Percentiles rank a stretch among this genome's conserved stretches.
phyloP scores from a whole-genome alignment of 2,113 vertebrate genomes.

The Vicugna pacos region DNA sequence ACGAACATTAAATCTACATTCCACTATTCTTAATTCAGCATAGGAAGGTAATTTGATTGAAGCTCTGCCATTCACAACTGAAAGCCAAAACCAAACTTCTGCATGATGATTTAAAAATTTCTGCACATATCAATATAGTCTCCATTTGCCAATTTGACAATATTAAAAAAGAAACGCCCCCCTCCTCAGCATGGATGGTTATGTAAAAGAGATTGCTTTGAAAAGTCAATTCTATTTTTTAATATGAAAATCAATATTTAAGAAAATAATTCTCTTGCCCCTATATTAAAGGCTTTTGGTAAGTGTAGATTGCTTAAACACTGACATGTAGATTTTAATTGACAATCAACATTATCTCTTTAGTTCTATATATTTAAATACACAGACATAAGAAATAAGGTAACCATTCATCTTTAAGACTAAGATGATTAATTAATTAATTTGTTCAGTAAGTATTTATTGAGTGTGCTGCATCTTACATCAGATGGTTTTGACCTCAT shows the following conservation, averaged over 20 bases:
- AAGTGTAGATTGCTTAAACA: background rate
- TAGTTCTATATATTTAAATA: background rate
- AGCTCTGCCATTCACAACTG: background rate
- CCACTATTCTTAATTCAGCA: background rate
- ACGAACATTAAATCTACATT: background rate
- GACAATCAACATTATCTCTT: background rate
- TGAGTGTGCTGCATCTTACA: background rate
- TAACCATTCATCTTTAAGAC: background rate
- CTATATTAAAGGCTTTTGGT: background rate
- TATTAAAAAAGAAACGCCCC: background rate
- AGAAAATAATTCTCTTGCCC: background rate
- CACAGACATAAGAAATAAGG: background rate
- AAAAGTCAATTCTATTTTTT: background rate
- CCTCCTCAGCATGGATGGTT: background rate
- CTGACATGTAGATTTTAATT: background rate
- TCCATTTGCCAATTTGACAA: background rate
- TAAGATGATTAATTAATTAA: background rate
- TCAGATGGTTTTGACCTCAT: background rate
- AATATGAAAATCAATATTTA: slow-evolving; percentile 18
- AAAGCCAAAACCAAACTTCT: background rate
- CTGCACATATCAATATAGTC: background rate
- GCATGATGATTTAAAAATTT: background rate
- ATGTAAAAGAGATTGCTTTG: background rate
- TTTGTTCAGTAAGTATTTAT: slow-evolving; percentile 8
- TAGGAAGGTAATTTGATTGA: background rate